A percentile compares a stretch with the other conserved stretches of the same genome.
phyloP scores from a whole-genome alignment of 2,797 vertebrate species.

The Euthynnus affinis region DNA sequence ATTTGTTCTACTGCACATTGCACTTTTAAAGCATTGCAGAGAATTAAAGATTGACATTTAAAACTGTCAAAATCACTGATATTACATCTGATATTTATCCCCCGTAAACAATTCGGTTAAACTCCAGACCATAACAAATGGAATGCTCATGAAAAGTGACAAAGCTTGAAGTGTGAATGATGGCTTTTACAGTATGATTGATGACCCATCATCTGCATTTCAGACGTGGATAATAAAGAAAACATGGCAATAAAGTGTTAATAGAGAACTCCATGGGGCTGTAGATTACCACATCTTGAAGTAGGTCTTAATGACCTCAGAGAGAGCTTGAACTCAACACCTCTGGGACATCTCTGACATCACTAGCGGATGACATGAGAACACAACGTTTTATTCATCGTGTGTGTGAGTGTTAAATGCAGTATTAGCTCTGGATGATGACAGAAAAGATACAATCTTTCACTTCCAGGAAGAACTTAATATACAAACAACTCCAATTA shows the following conservation, averaged over 20 bases:
- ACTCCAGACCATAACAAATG: constrained; percentile 40
- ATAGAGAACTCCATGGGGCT: constrained; percentile 42
- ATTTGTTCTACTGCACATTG: constrained; percentile 31
- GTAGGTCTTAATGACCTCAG: constrained; percentile 22
- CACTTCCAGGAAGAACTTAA: constrained; percentile 69
- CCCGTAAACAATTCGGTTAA: constrained; percentile 20
- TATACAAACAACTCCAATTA: constrained; percentile 70
- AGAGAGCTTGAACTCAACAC: constrained; percentile 7
- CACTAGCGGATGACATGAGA: constrained; percentile 27
- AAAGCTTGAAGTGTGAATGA: constrained; percentile 19
- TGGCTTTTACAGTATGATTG: constrained; percentile 15
- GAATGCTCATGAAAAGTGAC: constrained; percentile 50
- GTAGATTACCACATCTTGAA: constrained; percentile 49
- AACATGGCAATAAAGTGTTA: constrained; percentile 48
- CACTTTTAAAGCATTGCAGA: constrained; percentile 37
- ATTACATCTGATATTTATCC: constrained; percentile 8
- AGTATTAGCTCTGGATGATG: constrained; percentile 43
- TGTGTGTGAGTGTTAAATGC: constrained; percentile 29
- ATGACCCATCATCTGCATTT: constrained; percentile 25
- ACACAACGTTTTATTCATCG: constrained; percentile 34
- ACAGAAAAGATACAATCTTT: constrained; percentile 76
- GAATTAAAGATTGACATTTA: constrained; percentile 14
- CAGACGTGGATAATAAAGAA: constrained; percentile 21
- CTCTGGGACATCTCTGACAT: constrained; percentile 15
- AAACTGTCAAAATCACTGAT: constrained; percentile 11